A percentile compares a stretch with the other conserved stretches of the same genome.
These are phyloP conservation scores for Xiphophorus couchianus DNA, from an alignment of 2,113 vertebrate species.

Conservation along the genomic window DNA sequence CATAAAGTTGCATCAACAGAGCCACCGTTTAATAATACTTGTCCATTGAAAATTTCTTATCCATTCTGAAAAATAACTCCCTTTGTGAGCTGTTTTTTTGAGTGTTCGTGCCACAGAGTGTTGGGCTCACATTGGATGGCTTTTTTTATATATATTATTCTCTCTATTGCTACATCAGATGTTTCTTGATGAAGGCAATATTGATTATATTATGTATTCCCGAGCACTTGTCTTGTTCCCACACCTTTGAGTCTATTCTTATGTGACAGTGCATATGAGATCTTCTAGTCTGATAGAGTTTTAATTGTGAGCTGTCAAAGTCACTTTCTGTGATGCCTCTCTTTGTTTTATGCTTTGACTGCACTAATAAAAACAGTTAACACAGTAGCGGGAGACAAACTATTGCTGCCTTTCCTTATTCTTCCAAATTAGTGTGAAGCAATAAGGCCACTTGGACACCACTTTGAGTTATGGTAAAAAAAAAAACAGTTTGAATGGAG, in stretches of 20 bases:
- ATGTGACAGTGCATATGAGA: slow-evolving; percentile 13
- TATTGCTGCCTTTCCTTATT: no score
- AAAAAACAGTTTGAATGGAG: no score
- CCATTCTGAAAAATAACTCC: no score
- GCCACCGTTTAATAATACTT: neutral
- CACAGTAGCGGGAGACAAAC: no score
- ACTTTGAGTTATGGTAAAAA: neutral
- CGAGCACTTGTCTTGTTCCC: neutral
- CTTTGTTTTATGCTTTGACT: neutral
- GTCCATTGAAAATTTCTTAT: no score
- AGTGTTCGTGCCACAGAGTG: no score
- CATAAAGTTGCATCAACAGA: neutral
- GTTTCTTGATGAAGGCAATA: neutral
- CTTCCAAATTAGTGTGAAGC: neutral
- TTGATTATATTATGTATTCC: slow-evolving; percentile 31
- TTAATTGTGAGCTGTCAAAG: slow-evolving; percentile 30
- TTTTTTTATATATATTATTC: neutral
- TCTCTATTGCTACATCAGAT: slow-evolving; percentile 12
- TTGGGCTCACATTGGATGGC: no score
- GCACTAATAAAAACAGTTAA: slow-evolving; percentile 12
- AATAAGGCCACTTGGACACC: neutral
- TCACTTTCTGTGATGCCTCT: neutral
- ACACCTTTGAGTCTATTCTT: slow-evolving; percentile 10
- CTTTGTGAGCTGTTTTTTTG: no score
- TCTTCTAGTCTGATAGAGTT: slow-evolving; percentile 9